Evolutionary conservation across 2,888 invertebrate species (phyloP), one percentile per base, ranked within the genome.

Genomic region (Protonemura montana): DNA sequence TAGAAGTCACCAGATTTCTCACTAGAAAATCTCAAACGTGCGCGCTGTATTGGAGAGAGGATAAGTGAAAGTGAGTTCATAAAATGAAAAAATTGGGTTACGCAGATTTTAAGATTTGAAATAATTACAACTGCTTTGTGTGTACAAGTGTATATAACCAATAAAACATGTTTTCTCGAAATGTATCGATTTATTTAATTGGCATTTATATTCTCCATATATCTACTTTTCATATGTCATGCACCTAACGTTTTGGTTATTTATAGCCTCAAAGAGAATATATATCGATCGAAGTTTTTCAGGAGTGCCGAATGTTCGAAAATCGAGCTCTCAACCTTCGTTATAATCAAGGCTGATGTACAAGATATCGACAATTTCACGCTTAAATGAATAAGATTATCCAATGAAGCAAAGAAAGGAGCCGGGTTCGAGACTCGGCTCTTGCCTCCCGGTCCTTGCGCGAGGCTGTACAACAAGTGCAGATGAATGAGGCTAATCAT

Each of bases 81-180:
- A 59, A 7, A 16, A 21, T 10, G 21, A 59, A 59, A 59, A 59
- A 59, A 59, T 59, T 59, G 59, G 59, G 59, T 59, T 59, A 59
- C 59, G 59, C 59, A 59, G 59, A 59, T 59, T 59, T 59, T 59
- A 59, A 59, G 59, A 59, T 59, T 59, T 59, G 59, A 59, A 59
- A 59, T 59, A 59, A 59, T 59, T 59, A 59, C 59, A 59, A 59
- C 59, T 3, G 59, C 59, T 59, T 59, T 59, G 59, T 59, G 59
- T 59, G 21, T 59, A 21, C 59, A 1, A 35, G 3, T 35, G 10
- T 10, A 35, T 3, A 6, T 6, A 6, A 59, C 59, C 21, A 59
- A 59, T 59, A 59, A 59, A 59, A 59, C 59, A 59, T 59, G 59
- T 59, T 59, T 59, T 59, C 59, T 59, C 21, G 59, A 59, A 59